phyloP scores from a whole-genome alignment of 2,113 vertebrate genomes.

The Podarcis raffonei region DNA sequence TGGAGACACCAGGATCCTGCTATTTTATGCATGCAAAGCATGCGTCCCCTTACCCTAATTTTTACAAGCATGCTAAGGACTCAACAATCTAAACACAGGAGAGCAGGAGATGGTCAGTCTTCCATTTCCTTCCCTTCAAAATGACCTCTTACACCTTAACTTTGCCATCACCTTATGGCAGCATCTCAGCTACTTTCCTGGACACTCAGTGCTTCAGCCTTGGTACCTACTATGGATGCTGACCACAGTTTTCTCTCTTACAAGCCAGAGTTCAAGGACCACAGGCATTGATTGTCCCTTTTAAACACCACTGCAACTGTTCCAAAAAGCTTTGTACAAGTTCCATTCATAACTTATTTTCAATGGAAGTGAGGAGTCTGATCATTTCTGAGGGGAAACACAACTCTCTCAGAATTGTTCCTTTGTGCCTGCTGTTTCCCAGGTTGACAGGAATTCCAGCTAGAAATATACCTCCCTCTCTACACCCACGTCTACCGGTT shows the following conservation, averaged over 20 bases:
- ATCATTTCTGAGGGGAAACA: neutral
- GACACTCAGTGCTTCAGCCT: neutral
- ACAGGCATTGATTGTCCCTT: neutral
- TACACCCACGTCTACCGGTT: neutral
- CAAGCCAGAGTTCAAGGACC: neutral
- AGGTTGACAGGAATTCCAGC: neutral
- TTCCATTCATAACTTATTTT: conserved; percentile 41
- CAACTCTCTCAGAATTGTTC: conserved; percentile 72
- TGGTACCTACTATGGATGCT: no score
- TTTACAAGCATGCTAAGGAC: neutral
- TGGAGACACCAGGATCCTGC: neutral
- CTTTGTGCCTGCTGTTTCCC: conserved; percentile 55
- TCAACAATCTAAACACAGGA: neutral
- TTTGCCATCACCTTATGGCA: neutral
- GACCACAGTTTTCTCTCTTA: neutral
- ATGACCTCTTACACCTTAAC: neutral
- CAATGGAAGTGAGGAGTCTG: neutral
- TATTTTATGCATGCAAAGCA: neutral
- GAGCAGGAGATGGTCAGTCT: neutral
- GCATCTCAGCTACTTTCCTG: neutral
- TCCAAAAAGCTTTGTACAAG: conserved; percentile 1
- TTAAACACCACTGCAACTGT: neutral
- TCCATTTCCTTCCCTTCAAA: neutral
- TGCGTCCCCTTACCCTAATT: neutral
- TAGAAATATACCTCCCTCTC: neutral